Conservation (phyloP, 2,888 invertebrate genomes). For the Ochropleura plecta region DNA sequence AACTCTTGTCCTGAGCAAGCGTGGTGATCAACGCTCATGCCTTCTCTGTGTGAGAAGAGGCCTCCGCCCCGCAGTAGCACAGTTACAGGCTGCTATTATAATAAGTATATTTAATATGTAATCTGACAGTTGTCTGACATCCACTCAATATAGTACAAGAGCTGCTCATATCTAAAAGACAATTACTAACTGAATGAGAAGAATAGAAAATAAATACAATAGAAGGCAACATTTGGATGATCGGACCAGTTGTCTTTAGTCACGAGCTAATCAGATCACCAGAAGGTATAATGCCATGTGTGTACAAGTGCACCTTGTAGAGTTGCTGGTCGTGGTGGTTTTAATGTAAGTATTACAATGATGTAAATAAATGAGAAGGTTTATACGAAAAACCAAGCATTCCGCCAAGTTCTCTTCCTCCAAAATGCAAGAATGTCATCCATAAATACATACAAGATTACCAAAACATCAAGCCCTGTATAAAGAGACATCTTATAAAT, state of each 20-base stretch:
- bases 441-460: slow-evolving; percentile 25
- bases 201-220: not conserved
- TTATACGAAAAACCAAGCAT: not conserved
- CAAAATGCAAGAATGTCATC: slow-evolving; percentile 6
- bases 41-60: too few relatives aligned
- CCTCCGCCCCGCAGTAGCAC: too few relatives aligned
- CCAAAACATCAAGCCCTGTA: slow-evolving; percentile 28
- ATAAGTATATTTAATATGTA: too few relatives aligned
- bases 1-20: too few relatives aligned
- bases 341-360: not conserved
- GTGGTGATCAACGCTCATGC: too few relatives aligned
- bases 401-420: not conserved
- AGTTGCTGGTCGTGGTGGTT: not conserved
- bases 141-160: not conserved
- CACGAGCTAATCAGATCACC: not conserved
- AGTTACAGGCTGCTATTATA: too few relatives aligned
- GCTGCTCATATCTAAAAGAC: not conserved
- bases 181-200: not conserved
- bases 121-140: not conserved
- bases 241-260: not conserved
- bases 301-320: not conserved
- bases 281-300: not conserved
- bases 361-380: not conserved
- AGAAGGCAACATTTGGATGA: too few relatives aligned
- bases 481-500: slow-evolving; percentile 39